phyloP scores from a whole-genome alignment of 2,113 vertebrate genomes.

The Callionymus lyra region DNA sequence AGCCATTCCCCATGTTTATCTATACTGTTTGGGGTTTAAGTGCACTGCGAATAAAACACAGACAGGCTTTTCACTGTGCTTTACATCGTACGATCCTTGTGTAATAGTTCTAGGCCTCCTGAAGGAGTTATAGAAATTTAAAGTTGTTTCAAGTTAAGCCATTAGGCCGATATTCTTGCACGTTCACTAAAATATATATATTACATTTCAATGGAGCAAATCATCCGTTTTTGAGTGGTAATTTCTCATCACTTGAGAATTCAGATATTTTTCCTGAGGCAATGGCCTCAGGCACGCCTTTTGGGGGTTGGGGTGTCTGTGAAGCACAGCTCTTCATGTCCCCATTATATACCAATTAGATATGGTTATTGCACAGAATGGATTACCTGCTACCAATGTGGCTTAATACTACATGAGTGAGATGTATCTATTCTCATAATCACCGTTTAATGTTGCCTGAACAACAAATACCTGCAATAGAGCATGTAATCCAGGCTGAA shows the following conservation, averaged over 20 bases:
- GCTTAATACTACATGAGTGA: slow-evolving; percentile 29
- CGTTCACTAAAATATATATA: slow-evolving; percentile 26
- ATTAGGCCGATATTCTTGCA: no score
- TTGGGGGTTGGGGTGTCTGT: slow-evolving; percentile 33
- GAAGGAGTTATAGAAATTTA: no score
- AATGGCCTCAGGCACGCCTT: slow-evolving; percentile 50
- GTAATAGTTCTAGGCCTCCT: no score
- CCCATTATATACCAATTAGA: slow-evolving; percentile 54
- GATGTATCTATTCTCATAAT: slow-evolving; percentile 28
- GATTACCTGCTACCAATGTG: slow-evolving; percentile 29
- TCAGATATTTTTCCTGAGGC: slow-evolving; percentile 43
- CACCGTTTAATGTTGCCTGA: slow-evolving; percentile 40
- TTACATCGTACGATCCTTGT: slow-evolving; percentile 12
- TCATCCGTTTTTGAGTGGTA: slow-evolving; percentile 37
- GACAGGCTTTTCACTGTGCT: neutral
- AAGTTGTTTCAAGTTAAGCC: no score
- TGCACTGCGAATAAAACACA: slow-evolving; percentile 17
- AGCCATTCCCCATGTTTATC: slow-evolving; percentile 50
- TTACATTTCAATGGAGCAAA: slow-evolving; percentile 44
- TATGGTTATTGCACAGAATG: slow-evolving; percentile 40
- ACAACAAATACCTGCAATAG: slow-evolving; percentile 32
- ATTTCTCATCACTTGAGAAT: slow-evolving; percentile 52
- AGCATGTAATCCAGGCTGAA: neutral
- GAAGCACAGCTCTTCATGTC: slow-evolving; percentile 45
- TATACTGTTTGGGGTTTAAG: slow-evolving; percentile 30